Conservation (phyloP, 2,113 vertebrate genomes). For the Podilymbus podiceps region DNA sequence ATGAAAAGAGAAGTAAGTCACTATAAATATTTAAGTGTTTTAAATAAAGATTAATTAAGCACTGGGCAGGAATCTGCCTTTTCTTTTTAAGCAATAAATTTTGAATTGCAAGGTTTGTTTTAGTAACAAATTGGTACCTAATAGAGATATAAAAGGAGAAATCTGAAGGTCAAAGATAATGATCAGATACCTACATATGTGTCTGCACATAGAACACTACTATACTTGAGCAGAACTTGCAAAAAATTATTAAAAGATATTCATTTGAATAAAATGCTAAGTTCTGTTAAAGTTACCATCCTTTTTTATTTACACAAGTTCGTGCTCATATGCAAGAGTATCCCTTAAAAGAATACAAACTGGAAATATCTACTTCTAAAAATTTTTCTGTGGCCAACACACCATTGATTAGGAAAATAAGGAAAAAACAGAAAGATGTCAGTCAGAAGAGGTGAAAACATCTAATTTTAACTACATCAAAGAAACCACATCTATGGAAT, state of each 20-base stretch:
- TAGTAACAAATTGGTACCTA: neutral
- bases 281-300: neutral
- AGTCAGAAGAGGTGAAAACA: neutral
- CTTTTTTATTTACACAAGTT: neutral
- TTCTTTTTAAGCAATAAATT: conserved; percentile 3
- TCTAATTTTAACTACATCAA: neutral
- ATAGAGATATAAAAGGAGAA: neutral
- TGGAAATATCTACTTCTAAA: neutral
- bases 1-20: neutral
- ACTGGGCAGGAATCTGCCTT: neutral
- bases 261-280: neutral
- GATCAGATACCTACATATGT: neutral
- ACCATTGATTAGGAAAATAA: neutral
- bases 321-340: neutral
- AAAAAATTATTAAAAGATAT: neutral
- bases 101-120: conserved; percentile 4
- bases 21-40: conserved; percentile 18
- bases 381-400: neutral
- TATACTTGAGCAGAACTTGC: neutral
- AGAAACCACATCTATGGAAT: neutral
- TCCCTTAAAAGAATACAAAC: neutral
- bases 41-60: conserved; percentile 38
- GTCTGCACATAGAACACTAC: neutral
- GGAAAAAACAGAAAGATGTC: neutral
- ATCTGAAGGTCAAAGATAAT: neutral